A percentile compares a stretch with the other conserved stretches of the same genome.
Evolutionary conservation across 2,888 invertebrate species (phyloP).

Genomic region (Thecocarcelia acutangulata): DNA sequence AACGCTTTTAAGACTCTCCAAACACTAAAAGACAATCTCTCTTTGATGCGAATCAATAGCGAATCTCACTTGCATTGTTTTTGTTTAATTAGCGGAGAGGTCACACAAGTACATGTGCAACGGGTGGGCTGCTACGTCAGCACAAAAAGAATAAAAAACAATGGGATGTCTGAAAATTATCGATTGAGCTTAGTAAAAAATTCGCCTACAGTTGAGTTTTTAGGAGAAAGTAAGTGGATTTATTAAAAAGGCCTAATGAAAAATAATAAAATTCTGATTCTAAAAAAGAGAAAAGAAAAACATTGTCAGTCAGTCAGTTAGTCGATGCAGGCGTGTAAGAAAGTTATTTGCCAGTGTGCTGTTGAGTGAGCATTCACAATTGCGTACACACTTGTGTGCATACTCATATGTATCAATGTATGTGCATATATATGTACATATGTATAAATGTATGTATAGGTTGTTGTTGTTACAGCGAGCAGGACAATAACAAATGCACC

Average conservation of each 20-base stretch:
- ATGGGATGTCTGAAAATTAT: conserved; percentile 37
- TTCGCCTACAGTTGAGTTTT: too few species aligned
- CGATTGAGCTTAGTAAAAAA: conserved; percentile 21
- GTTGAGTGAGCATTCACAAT: not conserved
- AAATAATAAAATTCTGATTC: too few species aligned
- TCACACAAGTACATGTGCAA: conserved; percentile 55
- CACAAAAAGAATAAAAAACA: conserved; percentile 17
- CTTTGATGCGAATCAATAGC: conserved; percentile 31
- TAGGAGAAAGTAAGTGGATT: not conserved
- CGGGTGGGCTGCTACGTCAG: conserved; percentile 49
- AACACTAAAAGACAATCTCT: conserved; percentile 18
- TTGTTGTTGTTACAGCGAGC: conserved; percentile 47
- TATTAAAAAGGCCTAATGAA: too few species aligned
- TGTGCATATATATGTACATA: conserved; percentile 11
- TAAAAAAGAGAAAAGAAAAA: too few species aligned
- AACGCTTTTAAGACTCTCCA: conserved; percentile 3
- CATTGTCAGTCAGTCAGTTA: too few species aligned
- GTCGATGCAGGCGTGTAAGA: too few species aligned
- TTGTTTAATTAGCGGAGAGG: conserved; percentile 53
- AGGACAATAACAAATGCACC: conserved; percentile 49
- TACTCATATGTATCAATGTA: not conserved
- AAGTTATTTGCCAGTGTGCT: too few species aligned
- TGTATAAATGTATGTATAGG: not conserved
- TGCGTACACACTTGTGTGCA: too few species aligned
- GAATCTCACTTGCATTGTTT: conserved; percentile 40